Evolutionary conservation across 2,888 invertebrate genomes (phyloP).

Genomic region (Drosophila prostipennis): DNA sequence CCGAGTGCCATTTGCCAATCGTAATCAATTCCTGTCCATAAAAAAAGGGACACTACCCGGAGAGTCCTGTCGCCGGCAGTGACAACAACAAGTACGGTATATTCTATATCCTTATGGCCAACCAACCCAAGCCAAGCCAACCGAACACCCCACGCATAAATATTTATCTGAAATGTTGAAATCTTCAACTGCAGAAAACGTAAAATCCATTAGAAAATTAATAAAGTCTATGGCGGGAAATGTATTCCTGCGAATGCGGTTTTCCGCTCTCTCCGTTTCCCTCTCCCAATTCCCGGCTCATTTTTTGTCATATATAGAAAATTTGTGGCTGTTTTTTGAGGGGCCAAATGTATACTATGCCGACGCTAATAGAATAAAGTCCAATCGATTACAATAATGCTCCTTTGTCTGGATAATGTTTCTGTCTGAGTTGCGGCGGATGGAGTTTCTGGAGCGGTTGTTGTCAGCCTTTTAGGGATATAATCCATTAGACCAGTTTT

Average conservation of each 20-base stretch:
- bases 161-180: constrained; percentile 75
- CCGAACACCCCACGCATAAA: constrained; percentile 57
- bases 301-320: constrained; percentile 40
- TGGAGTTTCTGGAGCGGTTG: constrained; percentile 7
- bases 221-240: constrained; percentile 65
- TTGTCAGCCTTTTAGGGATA: constrained; percentile 26
- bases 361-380: constrained; percentile 62
- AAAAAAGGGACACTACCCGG: constrained; percentile 63
- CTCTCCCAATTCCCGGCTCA: constrained; percentile 6
- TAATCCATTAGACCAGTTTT: constrained; percentile 32
- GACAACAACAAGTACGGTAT: constrained; percentile 40
- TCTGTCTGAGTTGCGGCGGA: constrained; percentile 8
- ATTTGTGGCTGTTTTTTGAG: constrained; percentile 43
- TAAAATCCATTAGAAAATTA: constrained; percentile 83
- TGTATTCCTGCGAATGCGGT: constrained; percentile 66
- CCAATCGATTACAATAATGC: constrained; percentile 73
- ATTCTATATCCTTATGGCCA: constrained; percentile 40
- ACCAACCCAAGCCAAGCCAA: neutral
- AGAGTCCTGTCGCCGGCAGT: constrained; percentile 52
- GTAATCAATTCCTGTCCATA: constrained; percentile 74
- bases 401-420: constrained; percentile 44
- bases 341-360: constrained; percentile 35
- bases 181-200: constrained; percentile 72
- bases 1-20: constrained; percentile 80
- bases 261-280: constrained; percentile 41